Conservation (phyloP, 35 echinoderm and acorn worm species). For the Chiridota heheva region DNA sequence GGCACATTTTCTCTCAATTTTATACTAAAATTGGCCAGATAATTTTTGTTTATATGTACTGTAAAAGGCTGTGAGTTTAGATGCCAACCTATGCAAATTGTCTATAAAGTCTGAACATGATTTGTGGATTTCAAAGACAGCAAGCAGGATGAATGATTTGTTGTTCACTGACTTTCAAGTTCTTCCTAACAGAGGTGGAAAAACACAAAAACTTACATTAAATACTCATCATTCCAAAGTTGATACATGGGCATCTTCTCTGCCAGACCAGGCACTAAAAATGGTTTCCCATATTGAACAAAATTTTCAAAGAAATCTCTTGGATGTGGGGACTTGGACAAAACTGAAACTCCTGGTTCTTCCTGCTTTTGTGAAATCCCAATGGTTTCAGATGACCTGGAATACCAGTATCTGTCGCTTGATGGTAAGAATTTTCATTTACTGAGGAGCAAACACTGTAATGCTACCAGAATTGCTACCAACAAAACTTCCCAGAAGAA, state of each 20-base stretch:
- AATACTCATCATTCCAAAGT: slow-evolving; percentile 92
- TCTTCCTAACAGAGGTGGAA: not conserved
- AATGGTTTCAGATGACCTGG: slow-evolving; percentile 38
- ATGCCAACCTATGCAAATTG: too few species aligned
- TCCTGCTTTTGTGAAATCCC: slow-evolving; percentile 53
- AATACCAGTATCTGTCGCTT: not conserved
- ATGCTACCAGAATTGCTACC: too few species aligned
- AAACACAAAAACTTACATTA: slow-evolving; percentile 58
- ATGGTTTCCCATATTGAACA: slow-evolving; percentile 69
- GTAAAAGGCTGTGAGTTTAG: not conserved
- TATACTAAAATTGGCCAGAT: too few species aligned
- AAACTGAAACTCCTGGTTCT: slow-evolving; percentile 48
- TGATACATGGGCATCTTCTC: slow-evolving; percentile 75
- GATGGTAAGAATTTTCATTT: too few species aligned
- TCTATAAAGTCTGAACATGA: not conserved
- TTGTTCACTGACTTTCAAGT: not conserved
- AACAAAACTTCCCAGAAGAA: too few species aligned
- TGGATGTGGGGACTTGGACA: slow-evolving; percentile 56
- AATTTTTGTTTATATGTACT: not conserved
- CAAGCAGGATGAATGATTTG: not conserved
- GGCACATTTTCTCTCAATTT: too few species aligned
- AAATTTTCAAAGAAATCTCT: slow-evolving; percentile 72
- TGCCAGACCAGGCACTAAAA: slow-evolving; percentile 78
- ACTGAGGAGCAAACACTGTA: too few species aligned
- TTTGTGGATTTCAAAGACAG: not conserved